Evolutionary conservation across 30 jellyfish, hydroid and myxozoan genomes (phyloP).

Genomic region (Chrysaora quinquecirrha): DNA sequence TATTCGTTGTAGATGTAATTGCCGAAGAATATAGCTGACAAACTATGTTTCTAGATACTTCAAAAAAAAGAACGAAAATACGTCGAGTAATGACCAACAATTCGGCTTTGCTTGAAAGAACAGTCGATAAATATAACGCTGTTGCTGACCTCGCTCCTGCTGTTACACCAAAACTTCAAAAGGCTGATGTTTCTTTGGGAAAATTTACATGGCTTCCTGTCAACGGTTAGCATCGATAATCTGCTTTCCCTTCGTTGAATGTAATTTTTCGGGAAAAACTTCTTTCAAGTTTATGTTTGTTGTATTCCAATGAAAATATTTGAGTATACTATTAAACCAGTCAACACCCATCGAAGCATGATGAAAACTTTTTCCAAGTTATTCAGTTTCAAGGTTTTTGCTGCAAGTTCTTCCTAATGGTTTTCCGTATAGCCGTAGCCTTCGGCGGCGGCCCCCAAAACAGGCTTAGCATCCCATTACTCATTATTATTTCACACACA

Average conservation of each 20-base stretch:
- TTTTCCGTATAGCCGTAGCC: too few species aligned
- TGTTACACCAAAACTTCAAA: neutral
- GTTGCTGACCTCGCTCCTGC: constrained; percentile 1
- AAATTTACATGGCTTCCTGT: neutral
- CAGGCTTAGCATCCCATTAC: neutral
- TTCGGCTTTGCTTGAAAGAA: neutral
- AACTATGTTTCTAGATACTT: neutral
- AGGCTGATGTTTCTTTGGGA: neutral
- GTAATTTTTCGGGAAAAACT: neutral
- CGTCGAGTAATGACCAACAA: neutral
- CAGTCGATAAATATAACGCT: neutral
- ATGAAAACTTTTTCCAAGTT: too few species aligned
- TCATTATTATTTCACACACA: neutral
- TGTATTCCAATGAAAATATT: too few species aligned
- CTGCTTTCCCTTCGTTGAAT: neutral
- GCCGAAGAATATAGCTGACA: constrained; percentile 1
- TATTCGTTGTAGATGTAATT: neutral
- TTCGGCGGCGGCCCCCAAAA: too few species aligned
- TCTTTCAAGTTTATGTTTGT: too few species aligned
- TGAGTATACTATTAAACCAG: too few species aligned
- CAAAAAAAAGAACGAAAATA: neutral
- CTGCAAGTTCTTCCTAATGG: too few species aligned
- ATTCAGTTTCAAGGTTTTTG: too few species aligned
- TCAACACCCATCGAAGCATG: too few species aligned
- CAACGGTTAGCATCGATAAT: neutral